Conservation (phyloP, 2,797 vertebrate genomes). For the Amphiprion clarkii region DNA sequence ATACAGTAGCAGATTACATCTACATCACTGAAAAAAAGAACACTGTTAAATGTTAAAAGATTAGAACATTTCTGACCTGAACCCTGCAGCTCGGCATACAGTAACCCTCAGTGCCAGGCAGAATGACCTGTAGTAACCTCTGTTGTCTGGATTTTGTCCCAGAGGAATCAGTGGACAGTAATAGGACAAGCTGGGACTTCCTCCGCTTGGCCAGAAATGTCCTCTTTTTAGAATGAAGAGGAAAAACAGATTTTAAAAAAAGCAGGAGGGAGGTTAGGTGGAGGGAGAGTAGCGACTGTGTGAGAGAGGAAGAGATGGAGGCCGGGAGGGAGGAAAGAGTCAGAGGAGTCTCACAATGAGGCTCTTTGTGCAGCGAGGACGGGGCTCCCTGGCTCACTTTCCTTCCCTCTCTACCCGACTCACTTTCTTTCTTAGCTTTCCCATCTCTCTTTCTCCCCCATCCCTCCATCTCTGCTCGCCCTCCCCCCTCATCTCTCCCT, state of each 20-base stretch:
- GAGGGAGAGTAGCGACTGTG: slow-evolving; percentile 40
- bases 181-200: slow-evolving; percentile 50
- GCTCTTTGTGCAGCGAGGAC: slow-evolving; percentile 79
- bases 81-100: not conserved
- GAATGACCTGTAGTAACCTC: slow-evolving; percentile 68
- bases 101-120: slow-evolving; percentile 12
- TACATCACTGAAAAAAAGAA: no score
- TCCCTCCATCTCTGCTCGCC: slow-evolving; percentile 5
- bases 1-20: no score
- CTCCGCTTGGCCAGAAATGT: slow-evolving; percentile 29
- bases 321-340: slow-evolving; percentile 59
- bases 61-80: no score
- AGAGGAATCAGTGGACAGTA: slow-evolving; percentile 50
- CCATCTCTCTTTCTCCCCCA: slow-evolving; percentile 4
- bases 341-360: slow-evolving; percentile 78
- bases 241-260: slow-evolving; percentile 46
- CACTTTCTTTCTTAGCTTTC: slow-evolving; percentile 51
- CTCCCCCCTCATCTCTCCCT: slow-evolving; percentile 2
- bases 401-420: slow-evolving; percentile 49
- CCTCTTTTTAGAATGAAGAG: slow-evolving; percentile 53
- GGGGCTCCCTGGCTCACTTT: slow-evolving; percentile 64
- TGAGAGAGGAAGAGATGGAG: slow-evolving; percentile 66
- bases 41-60: no score
- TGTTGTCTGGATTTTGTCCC: slow-evolving; percentile 44
- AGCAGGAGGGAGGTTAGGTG: slow-evolving; percentile 32